Percentiles rank a stretch among this genome's conserved stretches.
These are phyloP conservation scores for Cyanoramphus novaezelandiae DNA, from an alignment of 2,113 vertebrate species.

Conservation along the genomic window DNA sequence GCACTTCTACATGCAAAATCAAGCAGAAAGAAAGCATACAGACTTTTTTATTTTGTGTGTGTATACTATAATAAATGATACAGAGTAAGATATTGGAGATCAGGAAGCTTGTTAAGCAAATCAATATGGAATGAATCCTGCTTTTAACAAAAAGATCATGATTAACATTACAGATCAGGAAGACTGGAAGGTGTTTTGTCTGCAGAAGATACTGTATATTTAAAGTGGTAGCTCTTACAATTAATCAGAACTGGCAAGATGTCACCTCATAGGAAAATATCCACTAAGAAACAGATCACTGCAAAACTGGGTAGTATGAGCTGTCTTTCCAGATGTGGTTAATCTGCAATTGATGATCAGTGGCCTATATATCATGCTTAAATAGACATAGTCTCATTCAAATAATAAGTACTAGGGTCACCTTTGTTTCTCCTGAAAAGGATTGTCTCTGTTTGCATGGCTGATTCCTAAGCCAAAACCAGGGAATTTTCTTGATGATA, in stretches of 20 bases:
- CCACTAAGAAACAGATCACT: not conserved
- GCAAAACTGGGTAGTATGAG: conserved; percentile 7
- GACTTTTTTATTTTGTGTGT: not conserved
- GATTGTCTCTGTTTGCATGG: not conserved
- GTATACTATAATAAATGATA: not conserved
- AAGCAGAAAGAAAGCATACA: not conserved
- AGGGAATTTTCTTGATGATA: conserved; percentile 47
- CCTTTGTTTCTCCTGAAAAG: conserved; percentile 22
- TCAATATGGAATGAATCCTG: not conserved
- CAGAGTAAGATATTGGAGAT: not conserved
- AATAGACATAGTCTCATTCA: conserved; percentile 18
- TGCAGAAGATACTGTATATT: not conserved
- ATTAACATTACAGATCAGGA: not conserved
- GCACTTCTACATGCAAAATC: not conserved
- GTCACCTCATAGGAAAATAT: not conserved
- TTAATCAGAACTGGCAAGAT: conserved; percentile 32
- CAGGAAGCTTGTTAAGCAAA: not conserved
- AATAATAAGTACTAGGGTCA: conserved; percentile 29
- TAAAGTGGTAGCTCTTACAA: not conserved
- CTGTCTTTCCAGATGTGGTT: conserved; percentile 35
- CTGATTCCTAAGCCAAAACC: conserved; percentile 32
- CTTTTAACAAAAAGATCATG: not conserved
- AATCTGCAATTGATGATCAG: conserved; percentile 25
- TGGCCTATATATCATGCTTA: conserved; percentile 43
- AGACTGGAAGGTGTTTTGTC: not conserved